phyloP scores from a whole-genome alignment of 2,113 vertebrate genomes.

The Petroica traversi region DNA sequence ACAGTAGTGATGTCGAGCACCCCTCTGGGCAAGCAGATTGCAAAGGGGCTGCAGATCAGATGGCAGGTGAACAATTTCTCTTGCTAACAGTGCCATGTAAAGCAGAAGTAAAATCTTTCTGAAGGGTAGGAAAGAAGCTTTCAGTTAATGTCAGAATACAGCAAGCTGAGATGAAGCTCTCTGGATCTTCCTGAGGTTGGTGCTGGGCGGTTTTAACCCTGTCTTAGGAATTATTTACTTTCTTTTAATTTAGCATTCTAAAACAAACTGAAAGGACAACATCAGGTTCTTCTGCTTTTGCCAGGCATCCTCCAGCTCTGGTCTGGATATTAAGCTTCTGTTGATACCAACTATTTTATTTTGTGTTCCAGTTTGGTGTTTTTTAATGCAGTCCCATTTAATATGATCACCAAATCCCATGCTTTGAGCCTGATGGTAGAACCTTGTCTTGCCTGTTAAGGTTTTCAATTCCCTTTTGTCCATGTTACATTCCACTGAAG shows the following conservation, averaged over 20 bases:
- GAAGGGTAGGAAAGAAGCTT: accelerated
- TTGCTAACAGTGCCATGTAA: neutral
- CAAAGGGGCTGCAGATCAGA: neutral
- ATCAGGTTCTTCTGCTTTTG: neutral
- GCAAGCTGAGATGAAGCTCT: neutral
- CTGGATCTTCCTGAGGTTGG: neutral
- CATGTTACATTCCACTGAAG: neutral
- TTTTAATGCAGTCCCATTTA: neutral
- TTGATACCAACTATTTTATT: neutral
- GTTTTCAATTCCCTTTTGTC: neutral
- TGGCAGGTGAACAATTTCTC: neutral
- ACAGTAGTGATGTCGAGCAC: neutral
- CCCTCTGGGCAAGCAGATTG: neutral
- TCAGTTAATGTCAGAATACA: neutral
- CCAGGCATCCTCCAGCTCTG: neutral
- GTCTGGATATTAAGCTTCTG: neutral
- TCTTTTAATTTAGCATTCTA: neutral
- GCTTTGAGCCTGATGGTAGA: neutral
- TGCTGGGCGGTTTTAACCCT: neutral
- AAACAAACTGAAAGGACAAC: neutral
- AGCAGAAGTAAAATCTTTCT: neutral
- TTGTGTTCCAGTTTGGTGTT: neutral
- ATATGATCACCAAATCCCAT: neutral
- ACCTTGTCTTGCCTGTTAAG: neutral
- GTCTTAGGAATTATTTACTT: accelerated